phyloP scores from a whole-genome alignment of 2,888 invertebrate genomes.

The Graphium colonna region DNA sequence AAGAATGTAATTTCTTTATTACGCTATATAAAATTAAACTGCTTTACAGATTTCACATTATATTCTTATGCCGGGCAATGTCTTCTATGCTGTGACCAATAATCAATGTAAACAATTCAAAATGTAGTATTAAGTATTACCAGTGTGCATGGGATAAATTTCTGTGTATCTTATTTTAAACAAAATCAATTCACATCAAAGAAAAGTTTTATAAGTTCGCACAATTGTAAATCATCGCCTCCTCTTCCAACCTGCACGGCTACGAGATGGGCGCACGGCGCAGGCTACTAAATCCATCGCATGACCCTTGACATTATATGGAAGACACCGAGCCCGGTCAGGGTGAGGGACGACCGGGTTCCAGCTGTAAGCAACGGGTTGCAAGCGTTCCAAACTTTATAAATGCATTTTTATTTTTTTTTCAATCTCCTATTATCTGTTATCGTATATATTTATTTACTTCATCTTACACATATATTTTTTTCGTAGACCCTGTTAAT shows the following conservation, averaged over 20 bases:
- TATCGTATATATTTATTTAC: too few species aligned
- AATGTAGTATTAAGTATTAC: too few species aligned
- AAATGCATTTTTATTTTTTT: not conserved
- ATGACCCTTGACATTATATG: constrained; percentile 69
- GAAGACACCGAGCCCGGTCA: constrained; percentile 48
- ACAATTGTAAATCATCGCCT: not conserved
- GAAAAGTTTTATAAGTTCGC: not conserved
- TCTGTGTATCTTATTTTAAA: not conserved
- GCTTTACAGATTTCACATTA: too few species aligned
- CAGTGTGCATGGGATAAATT: too few species aligned
- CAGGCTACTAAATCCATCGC: constrained; percentile 64
- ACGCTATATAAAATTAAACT: too few species aligned
- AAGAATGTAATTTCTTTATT: too few species aligned
- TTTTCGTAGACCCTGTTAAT: too few species aligned
- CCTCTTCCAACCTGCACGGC: not conserved
- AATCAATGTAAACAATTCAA: too few species aligned
- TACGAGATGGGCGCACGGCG: constrained; percentile 5
- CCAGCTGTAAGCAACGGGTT: constrained; percentile 25
- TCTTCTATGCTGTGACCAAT: too few species aligned
- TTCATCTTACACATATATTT: too few species aligned
- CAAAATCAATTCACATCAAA: not conserved
- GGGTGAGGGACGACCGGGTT: constrained; percentile 43
- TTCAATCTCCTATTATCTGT: too few species aligned
- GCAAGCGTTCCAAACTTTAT: not conserved
- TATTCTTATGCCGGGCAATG: too few species aligned